A percentile compares a stretch with the other conserved stretches of the same genome.
Evolutionary conservation across 2,797 vertebrate species (phyloP).

Genomic region (Hylomyscus alleni): DNA sequence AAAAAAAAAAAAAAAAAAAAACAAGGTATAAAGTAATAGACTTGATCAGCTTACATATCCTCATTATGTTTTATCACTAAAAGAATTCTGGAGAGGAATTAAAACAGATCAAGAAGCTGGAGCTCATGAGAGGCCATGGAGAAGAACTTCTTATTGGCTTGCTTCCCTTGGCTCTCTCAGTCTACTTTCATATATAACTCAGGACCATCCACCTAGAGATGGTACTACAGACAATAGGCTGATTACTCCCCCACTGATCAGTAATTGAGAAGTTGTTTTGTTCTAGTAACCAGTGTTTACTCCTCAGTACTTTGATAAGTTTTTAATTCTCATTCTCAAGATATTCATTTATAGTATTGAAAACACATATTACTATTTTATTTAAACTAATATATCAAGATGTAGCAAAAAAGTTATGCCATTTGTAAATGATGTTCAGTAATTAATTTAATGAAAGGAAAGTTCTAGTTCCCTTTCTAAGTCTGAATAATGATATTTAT

Average conservation of each 20-base stretch:
- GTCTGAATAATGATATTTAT: neutral
- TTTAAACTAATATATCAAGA: neutral
- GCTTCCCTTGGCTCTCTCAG: neutral
- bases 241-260: too few relatives aligned
- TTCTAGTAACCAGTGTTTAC: too few relatives aligned
- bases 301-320: too few relatives aligned
- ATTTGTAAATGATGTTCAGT: neutral
- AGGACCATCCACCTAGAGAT: neutral
- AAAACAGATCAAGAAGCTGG: neutral
- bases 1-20: neutral
- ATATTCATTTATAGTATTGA: neutral
- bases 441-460: neutral
- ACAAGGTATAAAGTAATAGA: neutral
- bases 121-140: neutral
- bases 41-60: neutral
- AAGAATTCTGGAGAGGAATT: neutral
- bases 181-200: neutral
- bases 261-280: too few relatives aligned
- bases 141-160: neutral
- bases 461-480: neutral
- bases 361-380: neutral
- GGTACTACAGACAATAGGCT: too few relatives aligned
- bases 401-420: neutral
- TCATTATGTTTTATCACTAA: neutral
- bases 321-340: neutral